phyloP scores from a whole-genome alignment of 2,113 vertebrate genomes.

The Maccullochella peelii region DNA sequence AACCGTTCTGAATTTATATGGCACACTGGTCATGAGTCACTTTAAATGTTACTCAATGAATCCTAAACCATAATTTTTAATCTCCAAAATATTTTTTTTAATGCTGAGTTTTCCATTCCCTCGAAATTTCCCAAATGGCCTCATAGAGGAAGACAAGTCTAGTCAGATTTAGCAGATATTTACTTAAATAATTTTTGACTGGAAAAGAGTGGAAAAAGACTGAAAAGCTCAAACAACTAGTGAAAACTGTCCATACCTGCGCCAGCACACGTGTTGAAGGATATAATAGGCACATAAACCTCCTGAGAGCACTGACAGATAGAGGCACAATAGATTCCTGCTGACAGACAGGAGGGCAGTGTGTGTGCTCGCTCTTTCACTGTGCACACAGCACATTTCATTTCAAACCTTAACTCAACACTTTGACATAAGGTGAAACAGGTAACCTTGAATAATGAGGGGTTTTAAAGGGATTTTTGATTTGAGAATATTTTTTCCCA shows the following conservation, averaged over 20 bases:
- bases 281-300: slow-evolving; percentile 31
- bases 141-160: background rate
- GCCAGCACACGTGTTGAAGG: slow-evolving; percentile 45
- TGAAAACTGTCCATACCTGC: slow-evolving; percentile 6
- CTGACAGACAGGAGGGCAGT: slow-evolving; percentile 56
- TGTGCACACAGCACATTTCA: slow-evolving; percentile 17
- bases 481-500: background rate
- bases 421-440: slow-evolving; percentile 32
- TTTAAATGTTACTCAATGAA: background rate
- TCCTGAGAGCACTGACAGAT: slow-evolving; percentile 56
- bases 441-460: slow-evolving; percentile 26
- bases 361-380: slow-evolving; percentile 1
- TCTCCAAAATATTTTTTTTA: background rate
- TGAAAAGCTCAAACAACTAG: slow-evolving; percentile 12
- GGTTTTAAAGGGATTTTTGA: slow-evolving; percentile 13
- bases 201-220: slow-evolving; percentile 2
- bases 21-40: background rate
- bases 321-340: slow-evolving; percentile 56
- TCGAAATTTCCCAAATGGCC: background rate
- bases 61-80: background rate
- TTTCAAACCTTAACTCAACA: slow-evolving; percentile 52
- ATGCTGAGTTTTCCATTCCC: background rate
- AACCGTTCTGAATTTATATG: background rate
- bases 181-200: background rate
- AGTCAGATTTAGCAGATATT: background rate